Conservation (phyloP, 2,113 vertebrate genomes). For the Pseudorasbora parva region DNA sequence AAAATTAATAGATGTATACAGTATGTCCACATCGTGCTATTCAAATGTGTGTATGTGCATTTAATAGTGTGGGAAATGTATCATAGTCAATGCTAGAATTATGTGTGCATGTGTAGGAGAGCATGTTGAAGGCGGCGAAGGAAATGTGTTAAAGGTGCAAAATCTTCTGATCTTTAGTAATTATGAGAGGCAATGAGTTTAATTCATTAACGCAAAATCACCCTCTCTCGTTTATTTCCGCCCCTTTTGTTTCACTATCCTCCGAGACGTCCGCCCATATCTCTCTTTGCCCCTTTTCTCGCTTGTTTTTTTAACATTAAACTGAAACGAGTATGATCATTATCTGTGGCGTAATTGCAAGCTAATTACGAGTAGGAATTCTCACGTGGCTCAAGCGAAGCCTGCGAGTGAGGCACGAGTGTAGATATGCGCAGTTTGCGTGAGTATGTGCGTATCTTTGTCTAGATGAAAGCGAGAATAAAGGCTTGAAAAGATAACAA, state of each 20-base stretch:
- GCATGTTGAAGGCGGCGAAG: neutral
- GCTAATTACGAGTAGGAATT: conserved; percentile 78
- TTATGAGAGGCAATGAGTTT: conserved; percentile 66
- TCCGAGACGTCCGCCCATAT: conserved; percentile 65
- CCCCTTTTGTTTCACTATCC: conserved; percentile 73
- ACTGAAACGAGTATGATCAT: conserved; percentile 68
- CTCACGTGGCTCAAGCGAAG: conserved; percentile 65
- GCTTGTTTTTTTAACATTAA: conserved; percentile 72
- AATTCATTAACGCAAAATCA: conserved; percentile 73
- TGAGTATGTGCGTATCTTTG: conserved; percentile 51
- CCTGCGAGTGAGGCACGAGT: conserved; percentile 65
- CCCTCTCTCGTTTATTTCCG: conserved; percentile 62
- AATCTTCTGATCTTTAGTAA: conserved; percentile 73
- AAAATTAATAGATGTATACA: too few relatives aligned
- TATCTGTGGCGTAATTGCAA: conserved; percentile 74
- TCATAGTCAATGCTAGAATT: conserved; percentile 5
- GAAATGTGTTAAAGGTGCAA: conserved; percentile 60
- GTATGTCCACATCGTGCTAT: neutral
- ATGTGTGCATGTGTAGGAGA: neutral
- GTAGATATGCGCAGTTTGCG: conserved; percentile 59
- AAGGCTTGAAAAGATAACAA: neutral
- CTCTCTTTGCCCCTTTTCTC: conserved; percentile 54
- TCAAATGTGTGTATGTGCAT: neutral
- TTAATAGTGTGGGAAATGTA: neutral
- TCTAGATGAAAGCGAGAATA: neutral